phyloP scores from a whole-genome alignment of 2,113 vertebrate genomes.

The mouse (Mus musculus) region GRCm39 chr7:133168001-133168500 shows the following conservation, averaged over 20 bases:
- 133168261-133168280: no score
- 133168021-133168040: neutral
- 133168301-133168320: neutral
- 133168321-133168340: neutral
- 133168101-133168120: neutral
- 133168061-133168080: neutral
- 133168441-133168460: neutral
- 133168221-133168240: neutral
- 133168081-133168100: neutral
- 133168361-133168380: neutral
- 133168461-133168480: neutral
- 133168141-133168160: neutral
- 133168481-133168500: neutral
- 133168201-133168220: neutral
- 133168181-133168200: neutral
- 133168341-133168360: neutral
- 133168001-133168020: neutral
- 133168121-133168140: neutral
- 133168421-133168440: neutral
- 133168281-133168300: no score
- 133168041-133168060: neutral
- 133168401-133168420: neutral
- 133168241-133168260: neutral
- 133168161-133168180: neutral
- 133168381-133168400: neutral